Evolutionary conservation across 2,888 invertebrate species (phyloP), one percentile per base, ranked within the genome.

Genomic region (Stomorhina lunata): DNA sequence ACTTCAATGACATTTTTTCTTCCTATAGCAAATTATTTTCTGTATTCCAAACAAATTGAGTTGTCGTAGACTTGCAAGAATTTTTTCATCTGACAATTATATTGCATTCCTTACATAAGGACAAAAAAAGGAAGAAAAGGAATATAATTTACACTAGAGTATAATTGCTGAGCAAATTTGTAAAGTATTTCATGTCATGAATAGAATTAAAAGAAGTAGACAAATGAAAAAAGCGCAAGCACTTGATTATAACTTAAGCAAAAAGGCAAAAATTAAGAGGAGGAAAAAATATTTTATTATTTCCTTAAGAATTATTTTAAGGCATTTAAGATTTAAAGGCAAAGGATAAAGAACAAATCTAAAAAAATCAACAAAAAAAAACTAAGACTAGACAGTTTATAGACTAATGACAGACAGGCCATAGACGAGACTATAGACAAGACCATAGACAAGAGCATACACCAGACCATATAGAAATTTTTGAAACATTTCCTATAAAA

Each of bases 61-160:
- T 71, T 63, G 59, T 71, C 53, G 72, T 43, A 73, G 66, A 73
- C 72, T 73, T 40, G 50, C 45, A 72, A 48, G 79, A 72, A 79
- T 79, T 79, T 66, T 12, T 65, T 9, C 22, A 53, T 43, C 32
- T 45, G 61, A 77, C 68, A 76, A 57, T 76, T 76, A 48, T 59
- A 68, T 76, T 59, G 32, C 66, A 69, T 68, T 59, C 77, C 77
- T 25, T 43, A 29, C 34, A 34, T n/a, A 22, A 53, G 29, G 6
- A 1, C 37, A 20, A 3, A 48, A 12, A 48, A 22, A 27, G 2
- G 12, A n/a, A 27, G 27, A 40, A 6, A 1, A 37, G 37, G 1
- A 55, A 40, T 25, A 25, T 66, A 55, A 48, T 9, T 34, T 32
- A 55, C 29, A 37, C 48, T 61, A 17, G 1, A 10, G 37, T 50